These are phyloP conservation scores for Caenorhabditis sp. DNA, from an alignment of 2,888 invertebrate species.

Conservation along the genomic window DNA sequence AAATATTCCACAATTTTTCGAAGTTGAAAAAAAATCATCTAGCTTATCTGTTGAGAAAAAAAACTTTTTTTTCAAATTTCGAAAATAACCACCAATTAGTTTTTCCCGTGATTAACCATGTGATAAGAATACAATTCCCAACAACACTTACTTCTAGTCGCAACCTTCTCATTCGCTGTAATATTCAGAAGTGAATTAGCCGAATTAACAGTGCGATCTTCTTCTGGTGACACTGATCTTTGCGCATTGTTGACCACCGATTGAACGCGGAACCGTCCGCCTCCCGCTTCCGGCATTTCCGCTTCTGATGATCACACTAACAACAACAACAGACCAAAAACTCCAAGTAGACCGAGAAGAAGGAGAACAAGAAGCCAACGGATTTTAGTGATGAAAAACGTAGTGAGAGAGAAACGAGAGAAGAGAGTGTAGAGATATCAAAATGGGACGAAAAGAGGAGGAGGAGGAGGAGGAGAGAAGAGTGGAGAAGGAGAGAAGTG, in stretches of 20 bases:
- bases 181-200: not conserved
- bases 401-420: conserved; percentile 14
- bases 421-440: not conserved
- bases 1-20: too few relatives aligned
- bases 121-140: not conserved
- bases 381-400: conserved; percentile 4
- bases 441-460: not conserved
- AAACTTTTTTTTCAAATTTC: not conserved
- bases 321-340: not conserved
- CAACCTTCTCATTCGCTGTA: not conserved
- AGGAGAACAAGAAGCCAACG: conserved; percentile 4
- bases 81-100: not conserved
- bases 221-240: not conserved
- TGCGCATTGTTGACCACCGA: conserved; percentile 21
- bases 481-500: not conserved
- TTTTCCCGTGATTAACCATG: not conserved
- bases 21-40: too few relatives aligned
- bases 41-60: too few relatives aligned
- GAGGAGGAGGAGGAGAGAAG: not conserved
- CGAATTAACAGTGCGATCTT: conserved; percentile 6
- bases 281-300: not conserved
- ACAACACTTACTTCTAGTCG: not conserved
- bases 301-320: not conserved
- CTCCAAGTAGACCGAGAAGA: conserved; percentile 1
- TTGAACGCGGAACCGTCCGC: conserved; percentile 43